Percentiles rank a stretch among this genome's conserved stretches.
phyloP scores from a whole-genome alignment of 1,140 invertebrate genomes.

The Orussus abietinus region DNA sequence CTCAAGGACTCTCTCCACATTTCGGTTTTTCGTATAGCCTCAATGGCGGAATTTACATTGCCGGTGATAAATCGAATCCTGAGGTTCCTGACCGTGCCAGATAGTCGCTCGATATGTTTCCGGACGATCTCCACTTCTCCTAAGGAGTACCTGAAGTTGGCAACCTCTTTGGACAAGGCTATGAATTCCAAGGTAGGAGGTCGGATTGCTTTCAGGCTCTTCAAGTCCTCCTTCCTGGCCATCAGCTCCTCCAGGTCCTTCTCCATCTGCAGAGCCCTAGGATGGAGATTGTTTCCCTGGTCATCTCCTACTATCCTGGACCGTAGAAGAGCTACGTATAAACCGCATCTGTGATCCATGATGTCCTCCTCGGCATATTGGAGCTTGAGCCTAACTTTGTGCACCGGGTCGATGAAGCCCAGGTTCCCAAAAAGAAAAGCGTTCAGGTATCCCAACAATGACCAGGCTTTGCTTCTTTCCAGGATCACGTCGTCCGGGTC shows the following conservation, averaged over 20 bases:
- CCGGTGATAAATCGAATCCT: neutral
- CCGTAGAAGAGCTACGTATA: constrained; percentile 31
- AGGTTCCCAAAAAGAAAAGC: constrained; percentile 47
- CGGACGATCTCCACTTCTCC: constrained; percentile 24
- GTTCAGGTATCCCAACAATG: constrained; percentile 45
- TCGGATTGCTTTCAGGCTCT: constrained; percentile 52
- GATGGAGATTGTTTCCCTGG: constrained; percentile 13
- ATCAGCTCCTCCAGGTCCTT: constrained; percentile 26
- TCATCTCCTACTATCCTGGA: constrained; percentile 26
- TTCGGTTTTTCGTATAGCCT: constrained; percentile 46
- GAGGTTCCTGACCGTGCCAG: neutral
- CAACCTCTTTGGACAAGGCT: constrained; percentile 41
- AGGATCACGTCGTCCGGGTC: constrained; percentile 9
- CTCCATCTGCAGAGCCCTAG: constrained; percentile 20
- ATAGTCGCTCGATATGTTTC: constrained; percentile 21
- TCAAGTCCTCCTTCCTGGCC: constrained; percentile 21
- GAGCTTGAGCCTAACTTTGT: constrained; percentile 67
- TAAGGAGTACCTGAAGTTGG: constrained; percentile 29
- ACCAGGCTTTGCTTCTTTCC: constrained; percentile 41
- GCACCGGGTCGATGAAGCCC: constrained; percentile 67
- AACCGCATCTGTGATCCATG: constrained; percentile 27
- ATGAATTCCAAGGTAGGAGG: constrained; percentile 56
- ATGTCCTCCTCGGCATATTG: constrained; percentile 65
- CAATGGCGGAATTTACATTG: constrained; percentile 15
- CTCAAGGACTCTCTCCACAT: constrained; percentile 58